Percentiles rank a stretch among this genome's conserved stretches.
phyloP scores from a whole-genome alignment of 1,140 invertebrate genomes.

The Drosophila bipectinata region DNA sequence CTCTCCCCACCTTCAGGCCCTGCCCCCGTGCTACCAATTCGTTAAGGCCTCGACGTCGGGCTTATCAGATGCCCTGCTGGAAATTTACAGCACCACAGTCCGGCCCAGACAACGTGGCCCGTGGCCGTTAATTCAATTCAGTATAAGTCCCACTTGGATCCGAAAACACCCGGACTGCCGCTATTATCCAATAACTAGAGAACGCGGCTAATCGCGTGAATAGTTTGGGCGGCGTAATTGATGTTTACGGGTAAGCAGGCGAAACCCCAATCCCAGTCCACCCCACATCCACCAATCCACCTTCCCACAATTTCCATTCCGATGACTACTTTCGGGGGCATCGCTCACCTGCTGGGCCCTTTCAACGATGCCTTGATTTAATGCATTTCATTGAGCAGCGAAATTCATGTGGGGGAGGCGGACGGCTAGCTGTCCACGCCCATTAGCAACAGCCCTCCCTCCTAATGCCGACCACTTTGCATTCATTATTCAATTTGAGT shows the following conservation, averaged over 20 bases:
- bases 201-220: slow-evolving; percentile 78
- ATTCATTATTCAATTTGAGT: slow-evolving; percentile 80
- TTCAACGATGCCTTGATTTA: slow-evolving; percentile 81
- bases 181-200: slow-evolving; percentile 76
- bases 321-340: slow-evolving; percentile 64
- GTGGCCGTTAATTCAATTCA: slow-evolving; percentile 80
- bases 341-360: slow-evolving; percentile 51
- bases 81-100: slow-evolving; percentile 73
- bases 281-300: no score
- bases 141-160: slow-evolving; percentile 48
- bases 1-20: neutral
- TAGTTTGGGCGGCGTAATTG: slow-evolving; percentile 78
- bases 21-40: slow-evolving; percentile 5
- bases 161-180: slow-evolving; percentile 14
- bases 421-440: slow-evolving; percentile 14
- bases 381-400: slow-evolving; percentile 79
- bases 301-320: slow-evolving; percentile 60
- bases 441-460: slow-evolving; percentile 17
- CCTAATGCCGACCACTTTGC: slow-evolving; percentile 57
- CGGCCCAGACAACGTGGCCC: slow-evolving; percentile 52
- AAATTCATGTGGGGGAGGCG: slow-evolving; percentile 13
- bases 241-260: slow-evolving; percentile 69
- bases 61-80: slow-evolving; percentile 75
- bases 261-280: neutral
- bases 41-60: slow-evolving; percentile 39